Evolutionary conservation across 2,113 vertebrate genomes (phyloP).

Genomic region (Clinocottus analis): DNA sequence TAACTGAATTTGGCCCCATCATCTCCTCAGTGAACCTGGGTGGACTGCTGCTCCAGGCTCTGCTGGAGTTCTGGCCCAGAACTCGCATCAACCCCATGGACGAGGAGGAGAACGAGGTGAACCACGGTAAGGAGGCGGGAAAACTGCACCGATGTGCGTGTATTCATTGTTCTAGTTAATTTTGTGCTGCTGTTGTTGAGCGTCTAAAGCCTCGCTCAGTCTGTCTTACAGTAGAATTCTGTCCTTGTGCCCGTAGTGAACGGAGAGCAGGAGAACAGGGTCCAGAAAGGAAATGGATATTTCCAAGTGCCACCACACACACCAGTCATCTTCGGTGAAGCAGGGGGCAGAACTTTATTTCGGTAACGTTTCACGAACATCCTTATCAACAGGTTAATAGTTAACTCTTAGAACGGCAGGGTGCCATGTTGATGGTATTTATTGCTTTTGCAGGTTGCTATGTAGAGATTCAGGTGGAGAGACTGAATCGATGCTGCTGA

Average conservation of each 20-base stretch:
- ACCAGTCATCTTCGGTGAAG: constrained; percentile 98
- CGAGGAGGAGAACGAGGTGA: constrained; percentile 97
- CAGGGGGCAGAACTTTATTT: constrained; percentile 96
- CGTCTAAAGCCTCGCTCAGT: neutral
- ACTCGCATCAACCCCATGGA: constrained; percentile 98
- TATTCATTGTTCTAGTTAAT: neutral
- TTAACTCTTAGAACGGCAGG: neutral
- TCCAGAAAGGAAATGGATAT: constrained; percentile 99
- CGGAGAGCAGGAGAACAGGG: constrained; percentile 94
- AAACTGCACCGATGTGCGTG: neutral
- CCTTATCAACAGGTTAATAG: neutral
- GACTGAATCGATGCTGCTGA: constrained; percentile 98
- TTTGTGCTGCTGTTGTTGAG: neutral
- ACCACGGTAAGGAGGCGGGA: constrained; percentile 80
- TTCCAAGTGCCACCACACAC: constrained; percentile 99
- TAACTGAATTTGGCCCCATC: neutral
- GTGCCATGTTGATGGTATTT: neutral
- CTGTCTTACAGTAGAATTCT: neutral
- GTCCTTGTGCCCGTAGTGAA: constrained; percentile 85
- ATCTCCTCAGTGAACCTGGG: constrained; percentile 91
- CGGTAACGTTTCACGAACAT: constrained; percentile 79
- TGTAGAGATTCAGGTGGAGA: constrained; percentile 98
- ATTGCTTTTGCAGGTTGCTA: constrained; percentile 85
- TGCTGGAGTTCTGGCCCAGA: constrained; percentile 97
- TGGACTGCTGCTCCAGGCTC: constrained; percentile 94